Base-by-base conservation (phyloP, 2,888 invertebrate genomes). In the Agonopterix arenella region DNA sequence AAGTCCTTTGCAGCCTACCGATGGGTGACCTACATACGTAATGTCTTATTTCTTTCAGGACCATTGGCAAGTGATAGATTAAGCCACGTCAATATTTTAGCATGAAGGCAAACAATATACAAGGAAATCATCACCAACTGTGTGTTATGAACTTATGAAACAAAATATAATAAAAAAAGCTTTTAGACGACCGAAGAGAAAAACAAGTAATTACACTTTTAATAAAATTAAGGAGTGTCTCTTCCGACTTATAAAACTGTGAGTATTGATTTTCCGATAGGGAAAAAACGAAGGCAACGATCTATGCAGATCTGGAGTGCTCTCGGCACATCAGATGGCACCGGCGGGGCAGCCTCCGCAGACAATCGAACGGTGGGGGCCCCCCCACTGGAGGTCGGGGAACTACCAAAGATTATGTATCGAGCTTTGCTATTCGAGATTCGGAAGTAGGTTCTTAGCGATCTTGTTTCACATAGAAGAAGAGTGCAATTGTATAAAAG, bases 281-380 rank as follows among this genome's bases (percentile, higher is more conserved):
- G 83, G 84, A 88, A 89, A 88, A 89, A 89, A 88, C 80, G 86
- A 86, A 86, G 88, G 81, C 88, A 85, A 85, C 89, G 88, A 84
- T 88, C 88, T 88, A 89, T 89, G 89, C 89, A 89, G 89, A 89
- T 89, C 89, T 89, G 86, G 83, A 88, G 89, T 85, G 86, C 86
- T 88, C 88, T 88, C 88, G 83, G 86, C 85, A 89, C 88, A 86
- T 88, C 88, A 88, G 89, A 88, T 89, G 88, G 88, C 89, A 89
- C 89, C 85, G 86, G 80, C 84, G 85, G 80, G 85, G 80, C 82
- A 83, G 83, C 84, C 85, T 85, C 84, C 86, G 85, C 88, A 89
- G 89, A 90, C 90, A 90, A 90, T 89, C 89, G 89, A 88, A 90
- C 82, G 78, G 76, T 70, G 78, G 84, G 82, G 78, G 78, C 66